Percentiles rank a stretch among this genome's conserved stretches.
These are phyloP conservation scores for Linnaemya tessellans DNA, from an alignment of 2,888 invertebrate genomes.

Conservation along the genomic window DNA sequence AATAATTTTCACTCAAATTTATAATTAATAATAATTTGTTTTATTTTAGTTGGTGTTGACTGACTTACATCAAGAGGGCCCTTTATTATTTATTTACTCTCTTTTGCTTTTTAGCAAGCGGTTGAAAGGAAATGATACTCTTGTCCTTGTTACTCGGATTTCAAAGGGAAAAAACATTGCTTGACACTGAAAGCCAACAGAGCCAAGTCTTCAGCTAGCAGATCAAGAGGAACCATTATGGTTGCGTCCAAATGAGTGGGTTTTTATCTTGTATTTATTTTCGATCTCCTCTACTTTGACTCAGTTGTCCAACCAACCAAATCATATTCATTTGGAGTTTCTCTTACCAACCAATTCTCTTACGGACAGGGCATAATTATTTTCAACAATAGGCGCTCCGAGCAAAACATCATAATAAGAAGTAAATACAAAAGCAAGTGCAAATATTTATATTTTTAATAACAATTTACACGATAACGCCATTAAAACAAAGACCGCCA, in stretches of 20 bases:
- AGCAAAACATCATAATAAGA: slow-evolving; percentile 29
- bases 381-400: background rate
- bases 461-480: slow-evolving; percentile 66
- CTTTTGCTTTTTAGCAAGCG: background rate
- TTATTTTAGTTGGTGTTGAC: slow-evolving; percentile 27
- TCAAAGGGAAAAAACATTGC: background rate
- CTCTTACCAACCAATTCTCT: background rate
- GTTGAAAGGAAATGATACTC: background rate
- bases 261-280: background rate
- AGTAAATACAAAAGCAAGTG: slow-evolving; percentile 1
- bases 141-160: background rate
- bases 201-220: background rate
- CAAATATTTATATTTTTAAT: slow-evolving; percentile 45
- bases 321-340: background rate
- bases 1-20: slow-evolving; percentile 42
- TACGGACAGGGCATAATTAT: background rate
- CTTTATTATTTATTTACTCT: background rate
- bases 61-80: slow-evolving; percentile 25
- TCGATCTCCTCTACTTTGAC: too few species aligned
- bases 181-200: background rate
- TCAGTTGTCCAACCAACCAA: too few species aligned
- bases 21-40: slow-evolving; percentile 53
- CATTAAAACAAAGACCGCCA: slow-evolving; percentile 53
- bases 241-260: too few species aligned
- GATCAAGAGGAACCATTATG: background rate